Percentiles rank a stretch among this genome's conserved stretches.
phyloP scores from a whole-genome alignment of 2,113 vertebrate species.

The Steatornis caripensis region DNA sequence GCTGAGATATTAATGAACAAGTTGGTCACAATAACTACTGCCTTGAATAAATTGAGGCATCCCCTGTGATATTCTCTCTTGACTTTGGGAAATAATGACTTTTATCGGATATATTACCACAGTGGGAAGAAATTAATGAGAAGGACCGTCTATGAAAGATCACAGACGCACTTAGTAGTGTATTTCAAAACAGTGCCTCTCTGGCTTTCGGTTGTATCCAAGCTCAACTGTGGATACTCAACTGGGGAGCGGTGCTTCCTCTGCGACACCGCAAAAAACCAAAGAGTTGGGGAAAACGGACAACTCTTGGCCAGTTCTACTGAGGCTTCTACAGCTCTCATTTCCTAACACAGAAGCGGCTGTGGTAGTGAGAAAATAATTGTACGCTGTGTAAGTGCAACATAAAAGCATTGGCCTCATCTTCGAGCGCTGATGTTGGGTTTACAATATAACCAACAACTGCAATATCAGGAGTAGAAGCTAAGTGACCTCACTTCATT shows the following conservation, averaged over 20 bases:
- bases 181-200: too few species aligned
- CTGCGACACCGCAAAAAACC: rapidly evolving
- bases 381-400: not conserved
- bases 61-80: too few species aligned
- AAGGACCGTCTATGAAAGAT: too few species aligned
- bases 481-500: not conserved
- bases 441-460: not conserved
- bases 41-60: too few species aligned
- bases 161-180: too few species aligned
- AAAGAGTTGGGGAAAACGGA: not conserved
- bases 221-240: too few species aligned
- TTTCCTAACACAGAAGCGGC: not conserved
- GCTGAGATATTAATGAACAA: too few species aligned
- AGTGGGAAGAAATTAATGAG: too few species aligned
- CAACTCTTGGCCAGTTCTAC: not conserved
- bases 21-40: too few species aligned
- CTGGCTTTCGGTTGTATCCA: too few species aligned
- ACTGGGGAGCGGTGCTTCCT: not conserved
- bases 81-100: too few species aligned
- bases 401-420: not conserved
- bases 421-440: not conserved
- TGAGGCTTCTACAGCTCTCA: not conserved
- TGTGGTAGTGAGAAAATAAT: not conserved
- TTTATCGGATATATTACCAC: too few species aligned
- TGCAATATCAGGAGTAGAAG: not conserved